Percentiles rank a stretch among this genome's conserved stretches.
These are phyloP conservation scores for Hippasteria phrygiana DNA, from an alignment of 53 echinoderm and acorn worm genomes.

Conservation along the genomic window DNA sequence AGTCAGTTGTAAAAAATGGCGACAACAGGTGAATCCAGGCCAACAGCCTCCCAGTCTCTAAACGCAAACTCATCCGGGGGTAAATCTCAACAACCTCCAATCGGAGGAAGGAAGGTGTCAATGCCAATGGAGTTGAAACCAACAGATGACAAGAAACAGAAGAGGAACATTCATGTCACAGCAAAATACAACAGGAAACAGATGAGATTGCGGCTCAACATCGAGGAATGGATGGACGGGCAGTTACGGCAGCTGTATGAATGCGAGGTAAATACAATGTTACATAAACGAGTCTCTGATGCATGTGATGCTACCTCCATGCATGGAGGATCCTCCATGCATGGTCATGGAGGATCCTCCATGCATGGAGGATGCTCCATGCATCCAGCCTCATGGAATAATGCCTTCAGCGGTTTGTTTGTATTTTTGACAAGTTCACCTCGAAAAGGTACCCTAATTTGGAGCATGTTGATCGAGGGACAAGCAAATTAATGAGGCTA, in stretches of 20 bases:
- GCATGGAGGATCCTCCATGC: no score
- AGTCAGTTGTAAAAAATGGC: constrained; percentile 53
- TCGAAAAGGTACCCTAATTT: no score
- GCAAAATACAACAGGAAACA: constrained; percentile 67
- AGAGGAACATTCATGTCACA: constrained; percentile 68
- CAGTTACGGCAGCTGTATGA: constrained; percentile 58
- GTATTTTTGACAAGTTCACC: no score
- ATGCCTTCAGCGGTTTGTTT: no score
- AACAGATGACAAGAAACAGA: constrained; percentile 59
- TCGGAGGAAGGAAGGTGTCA: constrained; percentile 27
- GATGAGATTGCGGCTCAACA: constrained; percentile 54
- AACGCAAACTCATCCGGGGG: background rate
- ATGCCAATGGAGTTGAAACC: constrained; percentile 36
- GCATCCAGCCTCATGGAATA: no score
- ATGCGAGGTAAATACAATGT: constrained; percentile 51
- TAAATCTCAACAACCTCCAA: background rate
- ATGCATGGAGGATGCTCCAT: no score
- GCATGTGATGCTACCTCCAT: no score
- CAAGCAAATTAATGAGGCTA: no score
- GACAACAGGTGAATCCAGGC: constrained; percentile 51
- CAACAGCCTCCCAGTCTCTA: background rate
- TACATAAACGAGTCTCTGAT: no score
- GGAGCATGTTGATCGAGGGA: no score
- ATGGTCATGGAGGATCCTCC: no score
- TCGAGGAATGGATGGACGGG: constrained; percentile 74